Conservation (phyloP, 2,113 vertebrate species). For the Brachyistius frenatus region DNA sequence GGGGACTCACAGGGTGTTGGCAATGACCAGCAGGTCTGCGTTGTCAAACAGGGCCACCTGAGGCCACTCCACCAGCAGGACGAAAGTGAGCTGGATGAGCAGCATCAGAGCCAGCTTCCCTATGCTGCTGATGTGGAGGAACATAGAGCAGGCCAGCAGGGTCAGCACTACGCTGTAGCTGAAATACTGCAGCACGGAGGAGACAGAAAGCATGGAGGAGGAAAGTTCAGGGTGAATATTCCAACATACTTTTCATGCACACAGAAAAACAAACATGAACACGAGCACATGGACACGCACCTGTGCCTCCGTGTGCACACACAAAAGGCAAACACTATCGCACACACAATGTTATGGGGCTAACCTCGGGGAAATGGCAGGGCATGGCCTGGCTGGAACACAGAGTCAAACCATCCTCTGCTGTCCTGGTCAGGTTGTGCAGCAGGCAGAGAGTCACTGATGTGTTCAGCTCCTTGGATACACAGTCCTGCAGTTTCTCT, state of each 20-base stretch:
- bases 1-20: conserved; percentile 90
- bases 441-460: conserved; percentile 88
- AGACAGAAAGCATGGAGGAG: conserved; percentile 3
- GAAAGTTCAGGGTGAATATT: conserved; percentile 27
- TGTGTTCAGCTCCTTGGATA: conserved; percentile 84
- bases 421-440: conserved; percentile 85
- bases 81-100: conserved; percentile 89
- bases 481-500: conserved; percentile 85
- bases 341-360: conserved; percentile 41
- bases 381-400: conserved; percentile 84
- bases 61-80: conserved; percentile 93
- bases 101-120: conserved; percentile 94
- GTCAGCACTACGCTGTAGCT: conserved; percentile 93
- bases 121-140: conserved; percentile 98
- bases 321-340: background rate
- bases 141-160: conserved; percentile 96
- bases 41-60: conserved; percentile 93
- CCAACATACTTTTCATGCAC: conserved; percentile 23
- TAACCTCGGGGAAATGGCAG: conserved; percentile 96
- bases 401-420: conserved; percentile 80
- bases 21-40: conserved; percentile 90
- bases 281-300: background rate
- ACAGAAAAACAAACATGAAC: background rate
- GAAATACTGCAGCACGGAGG: conserved; percentile 89
- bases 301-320: background rate